Conservation (phyloP, 2,888 invertebrate species). For the Tiphia femorata region DNA sequence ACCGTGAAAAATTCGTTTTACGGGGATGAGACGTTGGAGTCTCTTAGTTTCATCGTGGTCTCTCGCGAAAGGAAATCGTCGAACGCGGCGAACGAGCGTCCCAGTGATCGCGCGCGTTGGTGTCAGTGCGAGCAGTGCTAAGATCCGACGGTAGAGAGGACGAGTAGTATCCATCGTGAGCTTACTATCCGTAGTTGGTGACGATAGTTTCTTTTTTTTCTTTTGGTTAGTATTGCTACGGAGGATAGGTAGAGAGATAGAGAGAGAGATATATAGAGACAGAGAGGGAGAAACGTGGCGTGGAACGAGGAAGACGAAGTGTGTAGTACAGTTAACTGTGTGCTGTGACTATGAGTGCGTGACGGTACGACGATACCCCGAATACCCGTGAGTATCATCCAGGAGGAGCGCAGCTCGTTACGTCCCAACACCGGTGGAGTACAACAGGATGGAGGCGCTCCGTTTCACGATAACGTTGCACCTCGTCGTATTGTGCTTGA, state of each 20-base stretch:
- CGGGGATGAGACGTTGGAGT: neutral
- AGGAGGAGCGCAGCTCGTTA: conserved; percentile 4
- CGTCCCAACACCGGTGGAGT: conserved; percentile 9
- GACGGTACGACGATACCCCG: conserved; percentile 48
- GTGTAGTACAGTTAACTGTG: conserved; percentile 22
- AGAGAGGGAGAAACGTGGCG: conserved; percentile 7
- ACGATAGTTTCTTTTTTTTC: too few species aligned
- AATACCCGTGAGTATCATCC: conserved; percentile 16
- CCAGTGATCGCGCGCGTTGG: too few species aligned
- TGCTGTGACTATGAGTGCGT: conserved; percentile 60
- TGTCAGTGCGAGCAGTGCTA: neutral
- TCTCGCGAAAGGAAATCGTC: neutral
- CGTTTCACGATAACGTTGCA: neutral
- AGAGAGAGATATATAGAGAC: neutral
- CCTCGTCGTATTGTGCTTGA: conserved; percentile 2
- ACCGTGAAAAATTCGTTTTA: neutral
- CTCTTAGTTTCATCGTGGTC: too few species aligned
- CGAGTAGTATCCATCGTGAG: too few species aligned
- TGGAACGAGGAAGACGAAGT: conserved; percentile 20
- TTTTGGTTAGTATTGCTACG: neutral
- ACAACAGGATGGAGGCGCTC: conserved; percentile 28
- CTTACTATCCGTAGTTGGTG: too few species aligned
- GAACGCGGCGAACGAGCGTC: too few species aligned
- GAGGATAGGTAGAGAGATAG: neutral
- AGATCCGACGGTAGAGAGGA: neutral